Base-by-base conservation (phyloP, 2,888 invertebrate genomes). In the Platycnemis pennipes region DNA sequence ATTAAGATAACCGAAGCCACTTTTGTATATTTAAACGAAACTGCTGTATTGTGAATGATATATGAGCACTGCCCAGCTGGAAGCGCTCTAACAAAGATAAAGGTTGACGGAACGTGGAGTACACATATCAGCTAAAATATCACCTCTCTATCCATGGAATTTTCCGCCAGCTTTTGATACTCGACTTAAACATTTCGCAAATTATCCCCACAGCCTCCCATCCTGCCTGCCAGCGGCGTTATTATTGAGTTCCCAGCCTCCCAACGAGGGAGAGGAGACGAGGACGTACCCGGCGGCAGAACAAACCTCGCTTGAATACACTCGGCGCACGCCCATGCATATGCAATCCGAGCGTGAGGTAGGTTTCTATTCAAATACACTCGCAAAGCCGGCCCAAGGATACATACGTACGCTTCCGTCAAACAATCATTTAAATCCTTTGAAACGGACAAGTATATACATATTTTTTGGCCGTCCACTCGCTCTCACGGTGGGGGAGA, bases 341-440 rank as follows among this genome's bases (percentile, higher is more conserved):
- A 77, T 77, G 77, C 77, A 77, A 77, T 77, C 77, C 77, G 77
- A 26, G 77, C 77, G 77, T 77, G 77, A 77, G 77, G 77, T 77
- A 77, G 77, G 77, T 37, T 77, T 37, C 77, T 77, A 77, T 77
- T 77, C 77, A 77, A 77, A 77, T 77, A 77, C 37, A 77, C 77
- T 13, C 77, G 77, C 49, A 49, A 49, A 11, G 49, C 77, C 77
- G 37, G 77, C 77, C 77, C 77, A 77, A 77, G 77, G 77, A 77
- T 77, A 77, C 77, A 77, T 77, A 77, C 77, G 77, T 37, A 31
- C 77, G 77, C 37, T 77, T 77, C 77, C 77, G 77, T 77, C 77
- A 77, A 77, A 77, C 77, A 77, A 77, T 77, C 77, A 77, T 77
- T 77, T 77, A 77, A 77, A 77, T 77, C 77, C 77, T 77, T 77